Evolutionary conservation across 2,888 invertebrate species (phyloP), one percentile per base, ranked within the genome.

Genomic region (Zonitis immaculata): DNA sequence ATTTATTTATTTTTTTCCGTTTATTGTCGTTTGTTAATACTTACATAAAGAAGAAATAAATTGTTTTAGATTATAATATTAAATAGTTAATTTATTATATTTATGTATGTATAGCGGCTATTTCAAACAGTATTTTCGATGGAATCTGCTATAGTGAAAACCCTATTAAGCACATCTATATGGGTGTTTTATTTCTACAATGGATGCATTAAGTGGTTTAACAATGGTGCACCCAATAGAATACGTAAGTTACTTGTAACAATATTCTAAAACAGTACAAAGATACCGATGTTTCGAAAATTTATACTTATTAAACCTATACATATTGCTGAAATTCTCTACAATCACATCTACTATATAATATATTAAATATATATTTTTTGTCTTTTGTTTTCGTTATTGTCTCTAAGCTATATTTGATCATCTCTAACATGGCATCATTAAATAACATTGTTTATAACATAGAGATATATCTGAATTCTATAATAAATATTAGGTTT

Each of bases 141-240:
- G 59, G 55, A 58, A 62, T 62, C 61, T 62, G 54, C 51, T 59
- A 57, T 60, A 54, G 51, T 43, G 61, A 57, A 52, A 58, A 58
- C 54, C 56, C 58, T 50, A 61, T 61, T 61, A 61, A 57, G 49
- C 50, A 46, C 56, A 57, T 57, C 56, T 56, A 56, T 56, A 59
- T 60, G 61, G 50, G 60, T 61, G 57, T 60, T 63, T 63, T 60
- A 61, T 63, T 61, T 62, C 56, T 58, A 60, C 61, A 56, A 60
- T 59, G 61, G 55, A 48, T 56, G 59, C 59, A 61, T 63, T 63
- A 59, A 60, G 57, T 58, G 56, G 56, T 35, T 54, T 58, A 57
- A 61, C 63, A 63, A 63, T 61, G 59, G 59, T 55, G 58, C 59
- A 56, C 58, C 57, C 54, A 35, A 52, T 58, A 56, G 60, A 57